A percentile compares a stretch with the other conserved stretches of the same genome.
Conservation (phyloP, 2,888 invertebrate genomes). For the Tachina lurida region DNA sequence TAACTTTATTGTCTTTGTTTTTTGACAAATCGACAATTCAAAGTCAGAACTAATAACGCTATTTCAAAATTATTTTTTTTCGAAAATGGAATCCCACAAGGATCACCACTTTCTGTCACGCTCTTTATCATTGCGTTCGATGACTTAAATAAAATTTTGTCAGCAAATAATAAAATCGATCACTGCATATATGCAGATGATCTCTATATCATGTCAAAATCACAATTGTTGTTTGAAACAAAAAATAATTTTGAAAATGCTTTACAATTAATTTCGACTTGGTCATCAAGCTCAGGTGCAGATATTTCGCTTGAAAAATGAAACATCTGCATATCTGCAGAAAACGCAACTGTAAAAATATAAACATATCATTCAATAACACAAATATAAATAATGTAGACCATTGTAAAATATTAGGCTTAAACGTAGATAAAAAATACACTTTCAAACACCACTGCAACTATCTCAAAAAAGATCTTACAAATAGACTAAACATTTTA, state of each 20-base stretch:
- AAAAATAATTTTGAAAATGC: background rate
- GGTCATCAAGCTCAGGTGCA: background rate
- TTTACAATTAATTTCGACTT: background rate
- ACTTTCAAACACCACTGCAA: no score
- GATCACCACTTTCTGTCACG: background rate
- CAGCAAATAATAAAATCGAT: background rate
- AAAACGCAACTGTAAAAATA: no score
- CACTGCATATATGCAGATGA: conserved; percentile 14
- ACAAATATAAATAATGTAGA: no score
- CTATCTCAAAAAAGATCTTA: no score
- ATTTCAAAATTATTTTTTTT: background rate
- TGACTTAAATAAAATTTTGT: background rate
- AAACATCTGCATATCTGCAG: background rate
- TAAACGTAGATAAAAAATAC: no score
- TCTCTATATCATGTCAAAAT: background rate
- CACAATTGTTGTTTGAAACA: background rate
- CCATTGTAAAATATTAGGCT: no score
- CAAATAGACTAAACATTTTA: no score
- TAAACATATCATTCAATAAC: no score
- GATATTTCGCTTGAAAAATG: background rate
- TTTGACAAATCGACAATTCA: background rate
- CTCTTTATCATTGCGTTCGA: background rate
- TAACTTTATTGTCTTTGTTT: background rate
- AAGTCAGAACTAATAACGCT: background rate
- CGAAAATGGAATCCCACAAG: background rate